Conservation (phyloP, 2,797 vertebrate genomes). For the Prionace glauca region DNA sequence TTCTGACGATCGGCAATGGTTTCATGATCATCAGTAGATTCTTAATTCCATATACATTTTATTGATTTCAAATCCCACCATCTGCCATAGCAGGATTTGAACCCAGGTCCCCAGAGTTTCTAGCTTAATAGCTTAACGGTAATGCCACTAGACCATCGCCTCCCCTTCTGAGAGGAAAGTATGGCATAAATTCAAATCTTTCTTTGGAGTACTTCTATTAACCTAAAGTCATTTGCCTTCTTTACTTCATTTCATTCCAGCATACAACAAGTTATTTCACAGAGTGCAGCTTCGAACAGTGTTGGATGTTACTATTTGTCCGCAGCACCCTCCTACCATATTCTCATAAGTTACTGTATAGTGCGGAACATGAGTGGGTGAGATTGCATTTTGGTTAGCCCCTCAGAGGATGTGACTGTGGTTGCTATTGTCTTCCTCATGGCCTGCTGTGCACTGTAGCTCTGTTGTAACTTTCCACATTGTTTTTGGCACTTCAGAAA, state of each 20-base stretch:
- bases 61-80: too few relatives aligned
- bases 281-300: background rate
- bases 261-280: background rate
- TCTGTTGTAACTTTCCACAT: background rate
- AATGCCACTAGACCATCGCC: too few relatives aligned
- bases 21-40: too few relatives aligned
- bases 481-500: slow-evolving; percentile 4
- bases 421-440: background rate
- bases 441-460: background rate
- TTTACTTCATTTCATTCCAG: background rate
- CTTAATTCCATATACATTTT: too few relatives aligned
- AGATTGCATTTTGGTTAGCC: background rate
- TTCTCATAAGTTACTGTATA: background rate
- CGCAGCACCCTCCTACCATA: too few relatives aligned
- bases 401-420: background rate
- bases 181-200: background rate
- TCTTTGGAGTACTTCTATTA: background rate
- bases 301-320: background rate
- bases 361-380: background rate
- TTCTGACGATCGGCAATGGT: too few relatives aligned
- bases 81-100: too few relatives aligned
- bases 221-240: background rate
- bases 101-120: too few relatives aligned
- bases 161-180: background rate
- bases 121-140: too few relatives aligned